Percentiles rank a stretch among this genome's conserved stretches.
Evolutionary conservation across 64 coral and sea anemone species (phyloP).

Genomic region (Catalaphyllia jardinei): DNA sequence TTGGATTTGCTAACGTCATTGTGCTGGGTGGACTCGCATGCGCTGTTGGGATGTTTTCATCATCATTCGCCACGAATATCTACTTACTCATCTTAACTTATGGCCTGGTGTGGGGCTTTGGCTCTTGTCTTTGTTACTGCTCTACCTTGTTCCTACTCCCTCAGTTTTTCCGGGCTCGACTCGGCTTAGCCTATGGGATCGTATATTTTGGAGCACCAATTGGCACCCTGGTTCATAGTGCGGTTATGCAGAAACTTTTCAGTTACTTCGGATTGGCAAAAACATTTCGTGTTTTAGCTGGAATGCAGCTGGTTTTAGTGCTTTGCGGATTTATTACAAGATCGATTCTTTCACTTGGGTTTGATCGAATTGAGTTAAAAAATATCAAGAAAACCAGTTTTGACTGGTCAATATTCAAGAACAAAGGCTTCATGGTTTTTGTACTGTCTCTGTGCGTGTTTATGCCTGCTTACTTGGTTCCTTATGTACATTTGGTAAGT

Average conservation of each 20-base stretch:
- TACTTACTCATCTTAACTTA: conserved; percentile 52
- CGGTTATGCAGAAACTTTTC: conserved; percentile 3
- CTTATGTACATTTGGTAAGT: conserved; percentile 54
- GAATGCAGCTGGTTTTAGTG: neutral
- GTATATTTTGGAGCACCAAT: conserved; percentile 12
- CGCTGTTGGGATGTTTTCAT: conserved; percentile 13
- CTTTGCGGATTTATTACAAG: conserved; percentile 31
- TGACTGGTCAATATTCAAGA: conserved; percentile 45
- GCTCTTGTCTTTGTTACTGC: neutral
- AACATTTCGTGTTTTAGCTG: conserved; percentile 45
- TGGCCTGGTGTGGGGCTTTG: conserved; percentile 39
- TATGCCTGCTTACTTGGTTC: conserved; percentile 10
- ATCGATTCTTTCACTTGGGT: neutral
- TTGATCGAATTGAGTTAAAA: neutral
- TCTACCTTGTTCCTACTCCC: conserved; percentile 1
- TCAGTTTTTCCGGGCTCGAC: conserved; percentile 6
- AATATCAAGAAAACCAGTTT: neutral
- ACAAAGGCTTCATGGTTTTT: neutral
- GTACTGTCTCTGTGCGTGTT: conserved; percentile 13
- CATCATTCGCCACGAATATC: conserved; percentile 51
- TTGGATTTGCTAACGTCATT: conserved; percentile 33
- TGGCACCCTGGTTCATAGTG: conserved; percentile 29
- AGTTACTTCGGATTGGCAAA: conserved; percentile 3
- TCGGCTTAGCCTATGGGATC: conserved; percentile 32
- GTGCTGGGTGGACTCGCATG: conserved; percentile 18